Evolutionary conservation across 2,797 vertebrate species (phyloP).

Genomic region (Tamandua tetradactyla): DNA sequence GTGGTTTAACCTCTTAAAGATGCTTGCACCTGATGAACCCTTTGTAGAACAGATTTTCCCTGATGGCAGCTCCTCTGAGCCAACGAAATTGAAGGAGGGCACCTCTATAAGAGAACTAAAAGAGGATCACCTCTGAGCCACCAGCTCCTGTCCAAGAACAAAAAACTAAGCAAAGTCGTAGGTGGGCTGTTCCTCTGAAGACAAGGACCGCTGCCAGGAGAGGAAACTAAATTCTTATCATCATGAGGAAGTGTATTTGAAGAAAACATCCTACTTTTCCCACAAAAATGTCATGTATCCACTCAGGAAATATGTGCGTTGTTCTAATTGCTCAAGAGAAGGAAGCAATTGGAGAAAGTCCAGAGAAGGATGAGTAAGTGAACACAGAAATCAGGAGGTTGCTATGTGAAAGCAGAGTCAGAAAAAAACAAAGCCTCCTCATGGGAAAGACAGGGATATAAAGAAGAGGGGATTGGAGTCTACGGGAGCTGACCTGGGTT

Average conservation of each 20-base stretch:
- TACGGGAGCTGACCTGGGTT: neutral
- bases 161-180: neutral
- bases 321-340: neutral
- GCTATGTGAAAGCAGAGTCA: neutral
- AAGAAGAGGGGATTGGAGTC: neutral
- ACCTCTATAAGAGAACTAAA: neutral
- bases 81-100: neutral
- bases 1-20: neutral
- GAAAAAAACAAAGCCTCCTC: neutral
- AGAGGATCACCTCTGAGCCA: neutral
- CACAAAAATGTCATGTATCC: neutral
- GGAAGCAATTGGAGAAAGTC: neutral
- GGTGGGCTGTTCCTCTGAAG: neutral
- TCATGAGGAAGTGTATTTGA: neutral
- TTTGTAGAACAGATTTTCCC: neutral
- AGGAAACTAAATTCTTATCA: neutral
- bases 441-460: neutral
- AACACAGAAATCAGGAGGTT: neutral
- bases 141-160: neutral
- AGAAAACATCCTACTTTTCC: slow-evolving; percentile 1
- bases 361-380: neutral
- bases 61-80: neutral
- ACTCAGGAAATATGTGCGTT: neutral
- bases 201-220: neutral
- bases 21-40: neutral